Percentiles rank a stretch among this genome's conserved stretches.
Conservation (phyloP, 2,797 vertebrate species). For the Zalophus californianus region DNA sequence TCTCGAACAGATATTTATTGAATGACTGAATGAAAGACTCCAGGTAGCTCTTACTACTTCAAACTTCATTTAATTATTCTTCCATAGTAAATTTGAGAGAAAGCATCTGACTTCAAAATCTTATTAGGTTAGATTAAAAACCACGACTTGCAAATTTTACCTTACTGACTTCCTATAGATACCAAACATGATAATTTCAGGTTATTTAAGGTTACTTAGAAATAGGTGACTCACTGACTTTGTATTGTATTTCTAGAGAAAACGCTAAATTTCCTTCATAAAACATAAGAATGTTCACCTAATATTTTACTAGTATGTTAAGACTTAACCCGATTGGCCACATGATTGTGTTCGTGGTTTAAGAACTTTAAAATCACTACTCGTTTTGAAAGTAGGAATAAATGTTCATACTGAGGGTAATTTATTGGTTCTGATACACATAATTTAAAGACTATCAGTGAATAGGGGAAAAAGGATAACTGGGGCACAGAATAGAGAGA, state of each 20-base stretch:
- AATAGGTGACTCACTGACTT: slow-evolving; percentile 30
- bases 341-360: not conserved
- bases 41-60: not conserved
- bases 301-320: slow-evolving; percentile 15
- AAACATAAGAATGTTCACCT: not conserved
- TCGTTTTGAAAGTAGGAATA: slow-evolving; percentile 58
- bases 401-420: not conserved
- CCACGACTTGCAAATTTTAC: not conserved
- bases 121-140: slow-evolving; percentile 17
- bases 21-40: not conserved
- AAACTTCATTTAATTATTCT: not conserved
- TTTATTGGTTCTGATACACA: slow-evolving; percentile 56
- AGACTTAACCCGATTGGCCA: slow-evolving; percentile 34
- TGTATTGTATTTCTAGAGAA: slow-evolving; percentile 39
- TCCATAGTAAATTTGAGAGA: not conserved
- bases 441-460: slow-evolving; percentile 79
- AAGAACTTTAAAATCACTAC: not conserved
- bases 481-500: slow-evolving; percentile 51
- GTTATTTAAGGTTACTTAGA: not conserved
- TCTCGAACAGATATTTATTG: not conserved
- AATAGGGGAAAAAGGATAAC: slow-evolving; percentile 70
- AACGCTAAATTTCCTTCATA: not conserved
- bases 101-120: not conserved
- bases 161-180: not conserved
- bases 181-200: not conserved